Percentiles rank a stretch among this genome's conserved stretches.
Evolutionary conservation across 2,797 vertebrate species (phyloP).

Genomic region (Rhodeus uyekii): DNA sequence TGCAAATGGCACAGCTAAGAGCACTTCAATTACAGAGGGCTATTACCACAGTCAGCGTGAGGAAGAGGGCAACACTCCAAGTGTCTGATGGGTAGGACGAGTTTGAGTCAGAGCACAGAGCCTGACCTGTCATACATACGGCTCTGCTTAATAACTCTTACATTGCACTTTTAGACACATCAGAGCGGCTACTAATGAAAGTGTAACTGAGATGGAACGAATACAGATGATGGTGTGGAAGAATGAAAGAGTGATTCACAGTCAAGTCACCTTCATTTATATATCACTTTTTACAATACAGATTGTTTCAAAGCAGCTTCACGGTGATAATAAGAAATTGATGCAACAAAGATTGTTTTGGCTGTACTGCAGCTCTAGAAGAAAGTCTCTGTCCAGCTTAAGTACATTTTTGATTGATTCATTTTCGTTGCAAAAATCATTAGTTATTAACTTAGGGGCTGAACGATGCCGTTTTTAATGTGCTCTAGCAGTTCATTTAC

Average conservation of each 20-base stretch:
- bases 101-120: conserved; percentile 65
- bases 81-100: conserved; percentile 66
- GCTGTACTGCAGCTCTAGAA: too few species aligned
- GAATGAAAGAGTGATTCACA: not conserved
- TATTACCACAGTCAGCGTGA: conserved; percentile 70
- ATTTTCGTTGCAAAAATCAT: too few species aligned
- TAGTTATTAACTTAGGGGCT: too few species aligned
- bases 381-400: too few species aligned
- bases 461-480: too few species aligned
- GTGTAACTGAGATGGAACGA: conserved; percentile 39
- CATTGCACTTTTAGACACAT: conserved; percentile 16
- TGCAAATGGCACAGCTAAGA: conserved; percentile 69
- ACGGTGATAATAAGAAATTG: too few species aligned
- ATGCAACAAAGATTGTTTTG: too few species aligned
- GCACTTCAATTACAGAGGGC: conserved; percentile 76
- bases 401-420: too few species aligned
- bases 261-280: too few species aligned
- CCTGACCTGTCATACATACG: conserved; percentile 23
- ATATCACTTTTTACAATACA: too few species aligned
- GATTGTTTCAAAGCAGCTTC: too few species aligned
- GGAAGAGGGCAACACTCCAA: conserved; percentile 41
- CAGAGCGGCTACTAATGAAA: conserved; percentile 46
- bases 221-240: conserved; percentile 28
- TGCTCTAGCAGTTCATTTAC: too few species aligned
- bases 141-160: conserved; percentile 30